A percentile compares a stretch with the other conserved stretches of the same genome.
Evolutionary conservation across 2,113 vertebrate genomes (phyloP).

Genomic region (Platichthys flesus): DNA sequence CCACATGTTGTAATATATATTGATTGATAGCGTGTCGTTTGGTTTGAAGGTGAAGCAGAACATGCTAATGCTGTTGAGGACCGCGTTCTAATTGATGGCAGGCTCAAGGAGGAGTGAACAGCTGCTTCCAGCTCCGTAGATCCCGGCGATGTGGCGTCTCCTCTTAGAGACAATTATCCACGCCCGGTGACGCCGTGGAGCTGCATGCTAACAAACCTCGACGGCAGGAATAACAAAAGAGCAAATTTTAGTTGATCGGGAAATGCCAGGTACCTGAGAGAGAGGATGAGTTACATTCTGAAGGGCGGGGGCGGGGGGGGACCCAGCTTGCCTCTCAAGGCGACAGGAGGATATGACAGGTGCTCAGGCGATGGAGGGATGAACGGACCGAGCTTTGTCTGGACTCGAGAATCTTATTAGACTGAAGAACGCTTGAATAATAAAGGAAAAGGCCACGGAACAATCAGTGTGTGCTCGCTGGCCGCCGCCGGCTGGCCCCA

Average conservation of each 20-base stretch:
- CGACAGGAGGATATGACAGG: conserved; percentile 39
- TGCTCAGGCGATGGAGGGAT: conserved; percentile 16
- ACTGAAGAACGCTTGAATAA: conserved; percentile 30
- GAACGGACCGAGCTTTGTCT: conserved; percentile 27
- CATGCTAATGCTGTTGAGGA: conserved; percentile 44
- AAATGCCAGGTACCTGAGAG: conserved; percentile 30
- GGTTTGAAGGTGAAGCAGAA: conserved; percentile 72
- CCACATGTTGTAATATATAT: conserved; percentile 57
- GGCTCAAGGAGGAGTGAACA: conserved; percentile 66
- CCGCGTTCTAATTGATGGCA: conserved; percentile 67
- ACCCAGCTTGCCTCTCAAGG: conserved; percentile 42
- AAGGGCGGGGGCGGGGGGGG: conserved; percentile 33
- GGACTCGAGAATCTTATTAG: conserved; percentile 68
- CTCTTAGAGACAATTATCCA: conserved; percentile 64
- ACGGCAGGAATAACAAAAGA: conserved; percentile 59
- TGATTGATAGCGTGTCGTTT: conserved; percentile 66
- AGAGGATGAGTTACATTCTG: conserved; percentile 70
- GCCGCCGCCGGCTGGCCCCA: background rate
- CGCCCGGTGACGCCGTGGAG: conserved; percentile 49
- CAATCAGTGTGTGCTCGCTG: conserved; percentile 22
- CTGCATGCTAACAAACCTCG: conserved; percentile 45
- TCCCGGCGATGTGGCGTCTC: conserved; percentile 41
- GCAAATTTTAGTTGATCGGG: conserved; percentile 24
- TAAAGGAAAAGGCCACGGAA: conserved; percentile 56
- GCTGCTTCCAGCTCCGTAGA: conserved; percentile 50